Percentiles rank a stretch among this genome's conserved stretches.
Conservation (phyloP, 2,797 vertebrate genomes). For the Enteromius argenteus region DNA sequence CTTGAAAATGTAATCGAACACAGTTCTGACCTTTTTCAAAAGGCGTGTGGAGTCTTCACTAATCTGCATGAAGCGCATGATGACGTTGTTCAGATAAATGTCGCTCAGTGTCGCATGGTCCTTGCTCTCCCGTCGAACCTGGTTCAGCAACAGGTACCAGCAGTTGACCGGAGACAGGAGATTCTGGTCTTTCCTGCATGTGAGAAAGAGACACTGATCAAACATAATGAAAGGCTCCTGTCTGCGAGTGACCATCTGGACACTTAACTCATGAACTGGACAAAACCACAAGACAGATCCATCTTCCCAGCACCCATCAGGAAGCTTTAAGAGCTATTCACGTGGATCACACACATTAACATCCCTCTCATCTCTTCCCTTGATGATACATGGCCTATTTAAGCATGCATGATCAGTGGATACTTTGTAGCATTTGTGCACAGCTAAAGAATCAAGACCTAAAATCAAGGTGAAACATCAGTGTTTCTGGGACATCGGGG, state of each 20-base stretch:
- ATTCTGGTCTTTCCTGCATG: constrained; percentile 96
- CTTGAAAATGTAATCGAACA: neutral
- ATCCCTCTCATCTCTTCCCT: constrained; percentile 43
- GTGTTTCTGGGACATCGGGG: constrained; percentile 17
- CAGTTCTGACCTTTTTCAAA: constrained; percentile 91
- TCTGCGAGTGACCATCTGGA: constrained; percentile 16
- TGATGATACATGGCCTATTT: constrained; percentile 18
- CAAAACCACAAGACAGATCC: neutral
- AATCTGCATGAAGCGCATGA: constrained; percentile 99
- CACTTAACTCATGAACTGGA: constrained; percentile 28
- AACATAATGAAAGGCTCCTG: neutral
- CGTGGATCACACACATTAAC: constrained; percentile 42
- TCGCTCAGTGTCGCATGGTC: constrained; percentile 97
- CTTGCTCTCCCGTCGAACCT: constrained; percentile 97
- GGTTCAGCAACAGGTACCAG: constrained; percentile 98
- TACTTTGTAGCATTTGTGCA: neutral
- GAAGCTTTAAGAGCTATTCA: constrained; percentile 7
- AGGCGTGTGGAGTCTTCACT: constrained; percentile 96
- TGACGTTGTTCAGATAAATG: constrained; percentile 99
- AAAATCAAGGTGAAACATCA: constrained; percentile 2
- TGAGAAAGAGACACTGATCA: constrained; percentile 39
- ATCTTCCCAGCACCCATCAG: constrained; percentile 28
- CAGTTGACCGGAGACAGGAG: constrained; percentile 97
- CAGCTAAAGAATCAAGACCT: neutral
- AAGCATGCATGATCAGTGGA: neutral